Evolutionary conservation across 2,113 vertebrate species (phyloP).

Genomic region (Passer montanus): DNA sequence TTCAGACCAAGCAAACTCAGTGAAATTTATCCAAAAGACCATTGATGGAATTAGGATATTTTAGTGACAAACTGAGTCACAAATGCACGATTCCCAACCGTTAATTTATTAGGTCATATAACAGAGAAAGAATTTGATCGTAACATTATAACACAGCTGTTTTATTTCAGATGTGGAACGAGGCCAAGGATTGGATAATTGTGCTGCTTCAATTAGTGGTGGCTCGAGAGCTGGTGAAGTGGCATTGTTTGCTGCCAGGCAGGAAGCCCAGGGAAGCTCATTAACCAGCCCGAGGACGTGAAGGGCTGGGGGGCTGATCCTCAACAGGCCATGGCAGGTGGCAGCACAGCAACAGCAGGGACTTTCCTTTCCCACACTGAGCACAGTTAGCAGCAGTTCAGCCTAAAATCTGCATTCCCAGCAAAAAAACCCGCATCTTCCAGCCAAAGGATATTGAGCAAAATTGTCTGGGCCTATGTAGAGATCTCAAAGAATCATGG

Average conservation of each 20-base stretch:
- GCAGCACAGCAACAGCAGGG: background rate
- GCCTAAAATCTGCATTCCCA: background rate
- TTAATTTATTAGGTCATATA: constrained; percentile 49
- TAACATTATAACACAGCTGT: constrained; percentile 45
- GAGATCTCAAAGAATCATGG: background rate
- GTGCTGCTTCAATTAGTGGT: constrained; percentile 15
- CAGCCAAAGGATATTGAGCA: background rate
- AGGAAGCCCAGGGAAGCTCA: constrained; percentile 27
- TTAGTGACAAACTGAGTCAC: constrained; percentile 41
- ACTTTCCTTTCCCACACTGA: background rate
- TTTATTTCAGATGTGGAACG: constrained; percentile 23
- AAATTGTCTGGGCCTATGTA: background rate
- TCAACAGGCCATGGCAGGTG: background rate
- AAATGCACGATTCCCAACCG: background rate
- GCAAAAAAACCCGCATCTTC: background rate
- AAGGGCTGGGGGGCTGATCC: background rate
- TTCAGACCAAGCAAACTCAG: background rate
- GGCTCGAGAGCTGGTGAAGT: background rate
- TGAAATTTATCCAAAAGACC: background rate
- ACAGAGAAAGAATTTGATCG: constrained; percentile 7
- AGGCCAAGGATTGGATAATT: constrained; percentile 40
- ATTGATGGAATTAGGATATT: constrained; percentile 18
- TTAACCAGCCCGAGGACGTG: background rate
- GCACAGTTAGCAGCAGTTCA: background rate
- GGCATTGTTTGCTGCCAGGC: constrained; percentile 41